Base-by-base conservation (phyloP, 2,113 vertebrate genomes). In the Macaca nemestrina region DNA sequence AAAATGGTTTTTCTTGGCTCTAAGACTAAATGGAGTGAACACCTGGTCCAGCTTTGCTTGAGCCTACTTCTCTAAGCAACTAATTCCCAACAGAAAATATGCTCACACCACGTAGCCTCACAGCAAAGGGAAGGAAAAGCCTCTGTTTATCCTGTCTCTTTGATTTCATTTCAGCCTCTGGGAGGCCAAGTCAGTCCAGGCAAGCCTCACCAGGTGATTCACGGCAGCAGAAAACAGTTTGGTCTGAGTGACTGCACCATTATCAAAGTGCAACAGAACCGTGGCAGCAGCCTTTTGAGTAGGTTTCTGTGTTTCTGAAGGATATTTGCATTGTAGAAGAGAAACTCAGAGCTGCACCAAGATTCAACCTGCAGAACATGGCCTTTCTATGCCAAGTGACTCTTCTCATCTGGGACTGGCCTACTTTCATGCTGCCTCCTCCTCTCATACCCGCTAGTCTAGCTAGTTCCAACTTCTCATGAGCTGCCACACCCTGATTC, bases 1-100 rank as follows among this genome's bases (percentile, higher is more conserved):
- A 95, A 97, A 82, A 95, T 93, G 25, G n/a, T 97, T 40, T 6
- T 96, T 85, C 73, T 97, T 98, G 93, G 95, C 93, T 94, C 38
- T 73, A 67, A 57, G 70, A 97, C 79, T 89, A 87, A 80, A 79
- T 86, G n/a, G 84, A 78, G 11, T 80, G 94, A 80, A 61, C n/a
- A 95, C 70, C 91, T 96, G 4, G 8, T 95, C 89, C 94, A 92
- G 84, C 92, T 90, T 18, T 7, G 48, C 97, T 93, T 91, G 83
- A 96, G 93, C 90, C 92, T 90, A 96, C 95, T 97, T 97, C 97
- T 96, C 89, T 95, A 72, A 91, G 88, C 81, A 0, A 0, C 94
- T 97, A 93, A 50, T 75, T 94, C 97, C 85, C 80, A 38, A 3
- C 48, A 70, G 88, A 97, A 95, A 90, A 92, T 92, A 72, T n/a